Percentiles rank a stretch among this genome's conserved stretches.
Conservation (phyloP, 2,888 invertebrate species). For the Parnassius mnemosyne region DNA sequence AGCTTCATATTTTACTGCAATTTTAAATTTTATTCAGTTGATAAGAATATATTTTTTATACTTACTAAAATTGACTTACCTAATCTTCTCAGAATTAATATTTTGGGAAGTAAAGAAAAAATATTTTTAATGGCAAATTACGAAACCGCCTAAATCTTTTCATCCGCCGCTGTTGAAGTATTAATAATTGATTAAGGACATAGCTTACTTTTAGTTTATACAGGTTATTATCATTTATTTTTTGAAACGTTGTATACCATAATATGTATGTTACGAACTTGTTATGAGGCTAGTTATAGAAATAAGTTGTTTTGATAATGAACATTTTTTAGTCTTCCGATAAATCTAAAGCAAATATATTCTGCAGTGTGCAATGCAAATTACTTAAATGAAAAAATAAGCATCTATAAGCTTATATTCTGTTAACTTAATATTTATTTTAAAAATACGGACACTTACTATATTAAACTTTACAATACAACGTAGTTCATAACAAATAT, state of each 20-base stretch:
- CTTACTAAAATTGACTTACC: not conserved
- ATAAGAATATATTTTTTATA: too few species aligned
- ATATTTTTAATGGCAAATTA: not conserved
- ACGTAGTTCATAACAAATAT: too few species aligned
- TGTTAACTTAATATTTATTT: too few species aligned
- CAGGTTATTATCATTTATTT: slow-evolving; percentile 4
- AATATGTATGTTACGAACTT: slow-evolving; percentile 12
- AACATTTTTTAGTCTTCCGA: not conserved
- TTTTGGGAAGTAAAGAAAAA: not conserved
- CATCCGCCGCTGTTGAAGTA: slow-evolving; percentile 9
- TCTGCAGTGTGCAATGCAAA: too few species aligned
- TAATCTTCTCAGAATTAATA: slow-evolving; percentile 1
- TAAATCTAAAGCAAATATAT: too few species aligned
- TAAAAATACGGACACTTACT: too few species aligned
- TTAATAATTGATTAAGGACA: slow-evolving; percentile 14
- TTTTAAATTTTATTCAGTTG: too few species aligned
- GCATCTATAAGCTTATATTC: too few species aligned
- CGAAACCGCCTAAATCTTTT: slow-evolving; percentile 10
- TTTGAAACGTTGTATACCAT: slow-evolving; percentile 6
- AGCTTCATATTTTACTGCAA: too few species aligned
- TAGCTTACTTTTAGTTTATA: slow-evolving; percentile 4
- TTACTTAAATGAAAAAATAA: too few species aligned
- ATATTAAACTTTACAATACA: too few species aligned
- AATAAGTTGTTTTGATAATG: slow-evolving; percentile 19
- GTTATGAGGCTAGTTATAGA: slow-evolving; percentile 2